Evolutionary conservation across 2,888 invertebrate species (phyloP), one percentile per base, ranked within the genome.

Genomic region (Drosophila glabriapex): DNA sequence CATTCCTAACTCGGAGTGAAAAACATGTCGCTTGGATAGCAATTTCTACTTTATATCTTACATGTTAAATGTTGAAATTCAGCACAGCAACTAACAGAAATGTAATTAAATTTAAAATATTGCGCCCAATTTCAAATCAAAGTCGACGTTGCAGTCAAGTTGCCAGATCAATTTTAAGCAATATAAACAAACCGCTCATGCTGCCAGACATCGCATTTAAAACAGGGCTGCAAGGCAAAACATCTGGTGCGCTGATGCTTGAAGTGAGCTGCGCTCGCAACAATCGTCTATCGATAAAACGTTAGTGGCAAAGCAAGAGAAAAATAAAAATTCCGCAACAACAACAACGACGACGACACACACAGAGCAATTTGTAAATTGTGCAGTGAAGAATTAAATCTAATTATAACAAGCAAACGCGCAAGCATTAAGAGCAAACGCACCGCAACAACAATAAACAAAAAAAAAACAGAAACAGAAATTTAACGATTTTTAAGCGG

Each of bases 371-470:
- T 79, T 81, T 70, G 73, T 56, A 73, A 85, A 46, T 46, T 16
- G 83, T 85, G 83, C 75, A 81, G 86, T 83, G 81, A 71, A 83
- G 78, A 83, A 83, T 83, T 73, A 87, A 87, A 87, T 85, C 85
- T 87, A 85, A 85, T 85, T 87, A 85, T 85, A 87, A 85, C 72
- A 74, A 80, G 64, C 70, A 41, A 46, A 70, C 73, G 83, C 68
- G 67, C 68, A 68, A 82, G 75, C 76, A 80, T 71, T 73, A 69
- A 71, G 54, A 50, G 31, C 64, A 66, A 65, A 50, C 69, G 63
- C 28, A 62, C 70, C 63, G 56, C 41, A 69, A n/a, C 10, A 6
- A 25, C 16, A 46, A 46, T 9, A 46, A 46, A 25, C 46, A 25
- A 46, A 46, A n/a, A 37, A 16, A 4, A 33, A 10, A 10, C 9